Percentiles rank a stretch among this genome's conserved stretches.
These are phyloP conservation scores for Chiloscyllium punctatum DNA, from an alignment of 2,797 vertebrate species.

Conservation along the genomic window DNA sequence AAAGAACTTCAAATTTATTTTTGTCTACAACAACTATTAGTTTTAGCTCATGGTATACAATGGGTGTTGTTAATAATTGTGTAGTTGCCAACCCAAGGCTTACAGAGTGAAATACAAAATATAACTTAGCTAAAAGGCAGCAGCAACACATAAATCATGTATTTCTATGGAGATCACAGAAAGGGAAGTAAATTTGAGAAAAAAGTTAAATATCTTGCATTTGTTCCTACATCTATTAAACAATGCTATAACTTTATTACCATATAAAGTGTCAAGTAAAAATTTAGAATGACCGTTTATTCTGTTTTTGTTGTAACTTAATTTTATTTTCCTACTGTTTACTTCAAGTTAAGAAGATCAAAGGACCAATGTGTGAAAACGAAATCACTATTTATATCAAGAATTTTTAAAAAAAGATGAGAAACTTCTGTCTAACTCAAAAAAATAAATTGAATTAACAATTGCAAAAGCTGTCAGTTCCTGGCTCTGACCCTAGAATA, in stretches of 20 bases:
- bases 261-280: not conserved
- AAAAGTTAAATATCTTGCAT: not conserved
- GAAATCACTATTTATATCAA: not conserved
- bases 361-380: not conserved
- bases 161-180: not conserved
- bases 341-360: not conserved
- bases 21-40: not conserved
- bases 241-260: not conserved
- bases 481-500: not conserved
- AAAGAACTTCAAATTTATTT: not conserved
- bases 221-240: not conserved
- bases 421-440: not conserved
- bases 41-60: not conserved
- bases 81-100: not conserved
- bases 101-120: not conserved
- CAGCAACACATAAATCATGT: not conserved
- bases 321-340: not conserved
- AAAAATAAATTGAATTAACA: not conserved
- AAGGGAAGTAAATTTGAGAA: not conserved
- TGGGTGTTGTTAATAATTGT: not conserved
- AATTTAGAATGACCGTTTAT: not conserved
- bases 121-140: not conserved
- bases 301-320: not conserved
- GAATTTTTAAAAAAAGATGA: not conserved
- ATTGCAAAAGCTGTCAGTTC: not conserved